Percentiles rank a stretch among this genome's conserved stretches.
These are phyloP conservation scores for Papilio gigon DNA, from an alignment of 2,888 invertebrate species.

Conservation along the genomic window DNA sequence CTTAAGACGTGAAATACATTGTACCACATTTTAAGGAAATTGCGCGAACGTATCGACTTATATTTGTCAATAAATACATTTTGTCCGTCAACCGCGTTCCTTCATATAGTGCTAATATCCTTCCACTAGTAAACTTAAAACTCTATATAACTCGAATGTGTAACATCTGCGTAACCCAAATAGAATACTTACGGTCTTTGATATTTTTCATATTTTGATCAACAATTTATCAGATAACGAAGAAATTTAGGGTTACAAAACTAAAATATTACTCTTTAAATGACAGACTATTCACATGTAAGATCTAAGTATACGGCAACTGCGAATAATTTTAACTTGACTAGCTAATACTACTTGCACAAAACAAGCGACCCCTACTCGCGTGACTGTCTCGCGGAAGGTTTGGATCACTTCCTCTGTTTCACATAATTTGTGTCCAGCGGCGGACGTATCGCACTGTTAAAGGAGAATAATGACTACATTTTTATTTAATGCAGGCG, in stretches of 20 bases:
- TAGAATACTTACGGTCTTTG: too few species aligned
- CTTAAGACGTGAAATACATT: too few species aligned
- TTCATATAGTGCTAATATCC: too few species aligned
- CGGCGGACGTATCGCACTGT: constrained; percentile 47
- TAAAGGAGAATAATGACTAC: constrained; percentile 21
- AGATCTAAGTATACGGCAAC: neutral
- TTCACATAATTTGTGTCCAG: constrained; percentile 64
- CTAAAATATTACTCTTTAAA: neutral
- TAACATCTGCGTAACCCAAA: too few species aligned
- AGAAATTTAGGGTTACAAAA: neutral
- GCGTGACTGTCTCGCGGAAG: constrained; percentile 75
- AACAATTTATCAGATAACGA: neutral
- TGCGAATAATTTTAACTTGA: neutral
- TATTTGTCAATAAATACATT: too few species aligned
- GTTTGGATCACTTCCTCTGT: constrained; percentile 75
- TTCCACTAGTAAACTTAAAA: too few species aligned
- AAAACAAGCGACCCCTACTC: constrained; percentile 44
- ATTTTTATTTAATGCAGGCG: constrained; percentile 21
- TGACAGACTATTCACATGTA: neutral
- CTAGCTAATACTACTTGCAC: neutral
- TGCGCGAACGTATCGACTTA: too few species aligned
- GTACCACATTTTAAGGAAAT: too few species aligned
- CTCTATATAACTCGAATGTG: too few species aligned
- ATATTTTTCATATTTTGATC: too few species aligned
- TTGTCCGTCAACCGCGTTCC: too few species aligned